phyloP scores from a whole-genome alignment of 1,140 invertebrate species.

The Lasaia peninsularis region DNA sequence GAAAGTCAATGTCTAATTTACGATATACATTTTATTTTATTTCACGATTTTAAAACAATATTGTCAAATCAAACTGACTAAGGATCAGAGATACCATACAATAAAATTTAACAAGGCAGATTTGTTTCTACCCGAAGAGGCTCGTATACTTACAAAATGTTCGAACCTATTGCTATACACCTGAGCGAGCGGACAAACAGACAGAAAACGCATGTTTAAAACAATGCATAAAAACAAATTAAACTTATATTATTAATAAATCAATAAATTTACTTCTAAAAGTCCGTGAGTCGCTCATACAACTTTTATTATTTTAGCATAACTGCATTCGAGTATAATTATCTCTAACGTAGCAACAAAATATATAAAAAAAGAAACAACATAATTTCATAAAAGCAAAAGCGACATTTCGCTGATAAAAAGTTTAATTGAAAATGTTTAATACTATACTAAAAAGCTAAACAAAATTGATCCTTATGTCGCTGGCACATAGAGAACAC shows the following conservation, averaged over 20 bases:
- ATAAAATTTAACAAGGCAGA: conserved; percentile 35
- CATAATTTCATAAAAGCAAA: not conserved
- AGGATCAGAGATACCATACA: conserved; percentile 20
- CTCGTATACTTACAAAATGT: conserved; percentile 64
- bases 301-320: not conserved
- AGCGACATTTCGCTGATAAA: not conserved
- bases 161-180: conserved; percentile 66
- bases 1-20: conserved; percentile 12
- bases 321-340: not conserved
- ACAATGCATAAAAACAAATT: conserved; percentile 39
- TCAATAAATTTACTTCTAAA: conserved; percentile 20
- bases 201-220: conserved; percentile 65
- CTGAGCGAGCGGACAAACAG: conserved; percentile 67
- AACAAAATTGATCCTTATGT: no score
- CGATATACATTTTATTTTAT: not conserved
- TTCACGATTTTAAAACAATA: conserved; percentile 9
- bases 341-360: not conserved
- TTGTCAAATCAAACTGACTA: conserved; percentile 15
- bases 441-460: no score
- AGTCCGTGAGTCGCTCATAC: conserved; percentile 4
- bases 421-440: no score
- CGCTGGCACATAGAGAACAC: no score
- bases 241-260: conserved; percentile 34
- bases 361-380: not conserved
- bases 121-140: conserved; percentile 40